phyloP scores from a whole-genome alignment of 2,797 vertebrate species.

The Natrix natrix region DNA sequence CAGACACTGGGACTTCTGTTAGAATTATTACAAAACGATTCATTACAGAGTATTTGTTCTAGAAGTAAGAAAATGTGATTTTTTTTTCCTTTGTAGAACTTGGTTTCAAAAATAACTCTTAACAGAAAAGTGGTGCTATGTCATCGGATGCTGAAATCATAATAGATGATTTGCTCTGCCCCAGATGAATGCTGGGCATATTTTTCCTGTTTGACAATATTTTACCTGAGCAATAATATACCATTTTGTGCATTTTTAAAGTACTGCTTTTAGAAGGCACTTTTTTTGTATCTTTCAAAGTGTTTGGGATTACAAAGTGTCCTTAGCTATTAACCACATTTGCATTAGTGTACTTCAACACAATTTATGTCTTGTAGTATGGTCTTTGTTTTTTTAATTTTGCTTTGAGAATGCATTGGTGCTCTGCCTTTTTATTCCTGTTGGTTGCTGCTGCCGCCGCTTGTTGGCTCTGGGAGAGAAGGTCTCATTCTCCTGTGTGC shows the following conservation, averaged over 20 bases:
- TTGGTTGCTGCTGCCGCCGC: not conserved
- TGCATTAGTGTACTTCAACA: slow-evolving; percentile 53
- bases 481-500: not conserved
- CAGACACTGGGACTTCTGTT: not conserved
- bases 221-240: slow-evolving; percentile 65
- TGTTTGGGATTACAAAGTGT: slow-evolving; percentile 65
- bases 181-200: slow-evolving; percentile 36
- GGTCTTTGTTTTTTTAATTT: slow-evolving; percentile 5
- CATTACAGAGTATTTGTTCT: not conserved
- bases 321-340: slow-evolving; percentile 54
- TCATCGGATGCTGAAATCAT: slow-evolving; percentile 47
- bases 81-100: slow-evolving; percentile 41
- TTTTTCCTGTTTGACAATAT: slow-evolving; percentile 48
- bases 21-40: slow-evolving; percentile 17
- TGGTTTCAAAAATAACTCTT: slow-evolving; percentile 29
- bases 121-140: slow-evolving; percentile 53
- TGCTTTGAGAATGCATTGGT: slow-evolving; percentile 30
- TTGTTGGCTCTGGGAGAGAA: not conserved
- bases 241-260: slow-evolving; percentile 67
- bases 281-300: slow-evolving; percentile 62
- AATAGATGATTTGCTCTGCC: slow-evolving; percentile 42
- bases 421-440: slow-evolving; percentile 40
- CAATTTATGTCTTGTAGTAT: slow-evolving; percentile 10
- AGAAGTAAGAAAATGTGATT: slow-evolving; percentile 15
- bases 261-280: slow-evolving; percentile 62